Conservation (phyloP, 2,888 invertebrate species). For the Mesochorus sp. region DNA sequence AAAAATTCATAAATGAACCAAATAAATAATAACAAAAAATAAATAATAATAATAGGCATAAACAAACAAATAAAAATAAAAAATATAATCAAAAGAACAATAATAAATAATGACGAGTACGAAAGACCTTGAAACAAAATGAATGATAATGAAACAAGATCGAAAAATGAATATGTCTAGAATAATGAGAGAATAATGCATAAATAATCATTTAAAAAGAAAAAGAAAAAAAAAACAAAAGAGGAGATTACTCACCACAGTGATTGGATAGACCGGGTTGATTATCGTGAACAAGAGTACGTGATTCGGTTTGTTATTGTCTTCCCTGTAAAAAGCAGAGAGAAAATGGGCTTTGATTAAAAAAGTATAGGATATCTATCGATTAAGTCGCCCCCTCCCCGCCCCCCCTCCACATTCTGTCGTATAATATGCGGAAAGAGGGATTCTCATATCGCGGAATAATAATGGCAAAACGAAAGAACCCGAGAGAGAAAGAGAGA, state of each 20-base stretch:
- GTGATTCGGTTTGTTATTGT: slow-evolving; percentile 96
- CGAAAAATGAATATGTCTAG: neutral
- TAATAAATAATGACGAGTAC: too few relatives aligned
- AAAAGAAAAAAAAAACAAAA: too few relatives aligned
- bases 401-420: neutral
- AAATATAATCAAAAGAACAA: too few relatives aligned
- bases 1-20: too few relatives aligned
- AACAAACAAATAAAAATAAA: too few relatives aligned
- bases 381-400: too few relatives aligned
- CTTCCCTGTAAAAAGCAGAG: slow-evolving; percentile 84
- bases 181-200: neutral
- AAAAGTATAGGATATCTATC: neutral
- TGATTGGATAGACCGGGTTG: slow-evolving; percentile 99
- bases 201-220: too few relatives aligned
- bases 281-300: slow-evolving; percentile 98
- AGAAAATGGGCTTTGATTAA: slow-evolving; percentile 38
- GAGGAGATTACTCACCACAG: slow-evolving; percentile 97
- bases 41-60: too few relatives aligned
- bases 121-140: too few relatives aligned
- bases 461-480: slow-evolving; percentile 46
- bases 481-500: slow-evolving; percentile 55
- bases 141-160: neutral
- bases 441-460: slow-evolving; percentile 9
- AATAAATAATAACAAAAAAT: too few relatives aligned
- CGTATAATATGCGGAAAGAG: slow-evolving; percentile 3